These are phyloP conservation scores for Hoplostethus mediterraneus DNA, from an alignment of 2,797 vertebrate genomes.

Conservation along the genomic window DNA sequence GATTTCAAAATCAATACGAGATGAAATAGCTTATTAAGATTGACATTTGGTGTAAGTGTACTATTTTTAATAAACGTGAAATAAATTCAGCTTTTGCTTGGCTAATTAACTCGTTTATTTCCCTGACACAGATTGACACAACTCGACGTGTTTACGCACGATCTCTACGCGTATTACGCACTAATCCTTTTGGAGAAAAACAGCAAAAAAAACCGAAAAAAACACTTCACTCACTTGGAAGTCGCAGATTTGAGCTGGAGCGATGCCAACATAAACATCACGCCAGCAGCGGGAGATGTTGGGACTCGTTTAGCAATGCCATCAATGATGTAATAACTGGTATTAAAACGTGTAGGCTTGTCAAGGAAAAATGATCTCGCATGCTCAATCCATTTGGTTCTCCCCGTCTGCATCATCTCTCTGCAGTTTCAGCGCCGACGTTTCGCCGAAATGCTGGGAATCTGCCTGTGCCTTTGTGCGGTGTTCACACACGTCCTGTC, in stretches of 20 bases:
- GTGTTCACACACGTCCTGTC: constrained; percentile 85
- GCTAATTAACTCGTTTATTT: constrained; percentile 50
- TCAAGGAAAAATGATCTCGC: constrained; percentile 65
- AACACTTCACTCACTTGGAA: constrained; percentile 72
- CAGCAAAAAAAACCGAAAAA: constrained; percentile 66
- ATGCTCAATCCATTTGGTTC: constrained; percentile 52
- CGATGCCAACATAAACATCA: constrained; percentile 79
- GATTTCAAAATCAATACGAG: background rate
- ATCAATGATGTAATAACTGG: constrained; percentile 82
- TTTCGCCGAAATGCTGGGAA: constrained; percentile 78
- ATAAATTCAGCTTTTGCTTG: constrained; percentile 16
- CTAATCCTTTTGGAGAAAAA: constrained; percentile 73
- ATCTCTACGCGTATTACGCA: constrained; percentile 76
- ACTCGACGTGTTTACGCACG: constrained; percentile 75
- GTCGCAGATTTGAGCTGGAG: constrained; percentile 79
- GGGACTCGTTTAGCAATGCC: constrained; percentile 83
- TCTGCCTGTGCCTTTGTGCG: constrained; percentile 83
- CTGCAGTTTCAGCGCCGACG: constrained; percentile 60
- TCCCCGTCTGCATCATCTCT: constrained; percentile 43
- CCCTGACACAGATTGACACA: constrained; percentile 53
- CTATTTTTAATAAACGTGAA: constrained; percentile 44
- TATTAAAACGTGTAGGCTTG: constrained; percentile 80
- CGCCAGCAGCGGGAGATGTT: constrained; percentile 79
- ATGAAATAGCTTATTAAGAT: background rate
- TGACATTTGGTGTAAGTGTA: constrained; percentile 13